Evolutionary conservation across 2,888 invertebrate species (phyloP).

Genomic region (Cheilosia soror): DNA sequence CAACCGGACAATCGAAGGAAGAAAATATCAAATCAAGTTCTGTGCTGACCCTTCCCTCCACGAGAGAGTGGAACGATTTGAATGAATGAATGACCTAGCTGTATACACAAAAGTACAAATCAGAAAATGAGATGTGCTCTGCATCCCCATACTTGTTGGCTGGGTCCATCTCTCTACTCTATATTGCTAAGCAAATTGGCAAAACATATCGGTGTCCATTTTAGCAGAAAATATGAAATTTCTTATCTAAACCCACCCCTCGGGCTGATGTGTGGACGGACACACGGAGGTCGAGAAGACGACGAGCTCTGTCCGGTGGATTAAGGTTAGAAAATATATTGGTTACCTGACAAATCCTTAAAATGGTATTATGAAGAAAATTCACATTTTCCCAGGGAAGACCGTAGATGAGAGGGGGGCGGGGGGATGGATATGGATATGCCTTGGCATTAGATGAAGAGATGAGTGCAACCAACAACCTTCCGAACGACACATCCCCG

Average conservation of each 20-base stretch:
- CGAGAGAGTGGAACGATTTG: slow-evolving; percentile 28
- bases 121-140: slow-evolving; percentile 65
- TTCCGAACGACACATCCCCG: background rate
- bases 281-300: slow-evolving; percentile 27
- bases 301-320: slow-evolving; percentile 54
- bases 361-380: slow-evolving; percentile 74
- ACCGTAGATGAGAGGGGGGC: slow-evolving; percentile 1
- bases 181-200: slow-evolving; percentile 69
- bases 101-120: slow-evolving; percentile 59
- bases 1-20: slow-evolving; percentile 60
- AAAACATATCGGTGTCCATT: slow-evolving; percentile 68
- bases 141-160: background rate
- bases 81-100: slow-evolving; percentile 66
- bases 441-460: background rate
- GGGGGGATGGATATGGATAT: background rate
- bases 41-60: background rate
- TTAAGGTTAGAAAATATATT: slow-evolving; percentile 75
- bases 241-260: slow-evolving; percentile 58
- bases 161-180: background rate
- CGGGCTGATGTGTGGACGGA: slow-evolving; percentile 36
- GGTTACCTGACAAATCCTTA: slow-evolving; percentile 76
- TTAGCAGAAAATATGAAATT: slow-evolving; percentile 75
- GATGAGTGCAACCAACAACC: slow-evolving; percentile 51
- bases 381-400: slow-evolving; percentile 69
- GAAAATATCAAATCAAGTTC: slow-evolving; percentile 61